Percentiles rank a stretch among this genome's conserved stretches.
Conservation (phyloP, 1,140 invertebrate genomes). For the Mamestra configurata region DNA sequence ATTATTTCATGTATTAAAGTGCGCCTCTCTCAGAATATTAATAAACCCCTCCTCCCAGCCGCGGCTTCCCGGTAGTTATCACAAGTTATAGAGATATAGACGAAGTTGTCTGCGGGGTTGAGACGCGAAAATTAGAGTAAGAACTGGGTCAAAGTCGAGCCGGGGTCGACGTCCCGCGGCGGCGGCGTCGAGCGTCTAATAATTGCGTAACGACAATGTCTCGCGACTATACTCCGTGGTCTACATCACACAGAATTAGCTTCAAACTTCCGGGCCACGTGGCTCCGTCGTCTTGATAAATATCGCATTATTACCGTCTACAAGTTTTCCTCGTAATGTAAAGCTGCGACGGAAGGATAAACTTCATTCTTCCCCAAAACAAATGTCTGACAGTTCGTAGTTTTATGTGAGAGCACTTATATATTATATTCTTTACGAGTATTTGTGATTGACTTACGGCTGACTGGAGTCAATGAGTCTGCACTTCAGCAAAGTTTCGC, state of each 20-base stretch:
- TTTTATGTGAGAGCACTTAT: conserved; percentile 30
- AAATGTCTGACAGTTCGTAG: conserved; percentile 39
- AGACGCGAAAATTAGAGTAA: conserved; percentile 83
- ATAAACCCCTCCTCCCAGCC: not conserved
- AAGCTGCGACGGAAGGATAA: conserved; percentile 47
- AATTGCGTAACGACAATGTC: conserved; percentile 80
- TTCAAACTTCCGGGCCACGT: conserved; percentile 49
- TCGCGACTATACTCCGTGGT: conserved; percentile 54
- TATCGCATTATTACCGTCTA: conserved; percentile 54
- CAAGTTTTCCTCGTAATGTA: conserved; percentile 50
- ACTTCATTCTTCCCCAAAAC: conserved; percentile 54
- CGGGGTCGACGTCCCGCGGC: conserved; percentile 74
- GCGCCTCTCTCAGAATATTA: conserved; percentile 5
- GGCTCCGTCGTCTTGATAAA: conserved; percentile 50
- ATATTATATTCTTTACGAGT: conserved; percentile 27
- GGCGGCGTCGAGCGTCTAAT: conserved; percentile 70
- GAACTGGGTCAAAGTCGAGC: conserved; percentile 85
- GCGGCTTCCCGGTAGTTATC: conserved; percentile 25
- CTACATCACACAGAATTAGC: conserved; percentile 51
- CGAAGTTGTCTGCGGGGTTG: conserved; percentile 74
- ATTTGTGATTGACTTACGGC: conserved; percentile 66
- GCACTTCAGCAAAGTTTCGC: conserved; percentile 61
- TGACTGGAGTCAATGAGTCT: conserved; percentile 56
- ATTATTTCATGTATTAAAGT: conserved; percentile 4
- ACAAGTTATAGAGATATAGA: conserved; percentile 52